These are phyloP conservation scores for Hippocampus guttulatus DNA, from an alignment of 2,113 vertebrate genomes.

Conservation along the genomic window DNA sequence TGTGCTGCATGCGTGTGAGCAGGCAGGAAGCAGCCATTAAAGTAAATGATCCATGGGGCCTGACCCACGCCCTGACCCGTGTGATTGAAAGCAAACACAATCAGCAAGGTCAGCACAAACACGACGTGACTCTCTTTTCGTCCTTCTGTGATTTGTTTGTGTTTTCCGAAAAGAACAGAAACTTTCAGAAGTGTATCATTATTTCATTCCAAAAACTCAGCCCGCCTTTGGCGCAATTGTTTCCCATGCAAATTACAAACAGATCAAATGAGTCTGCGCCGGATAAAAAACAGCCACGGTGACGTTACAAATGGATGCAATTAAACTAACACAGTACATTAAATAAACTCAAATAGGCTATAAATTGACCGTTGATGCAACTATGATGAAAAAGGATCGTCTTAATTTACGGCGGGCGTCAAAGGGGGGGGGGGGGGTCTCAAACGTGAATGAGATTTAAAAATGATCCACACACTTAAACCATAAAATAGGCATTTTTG, in stretches of 20 bases:
- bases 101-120: conserved; percentile 49
- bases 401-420: not conserved
- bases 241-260: conserved; percentile 47
- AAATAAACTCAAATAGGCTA: not conserved
- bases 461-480: too few species aligned
- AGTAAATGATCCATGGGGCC: conserved; percentile 60
- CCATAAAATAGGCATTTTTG: too few species aligned
- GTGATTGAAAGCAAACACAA: conserved; percentile 71
- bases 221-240: conserved; percentile 30
- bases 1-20: conserved; percentile 37
- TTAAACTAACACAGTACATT: not conserved
- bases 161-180: conserved; percentile 14
- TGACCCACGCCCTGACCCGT: conserved; percentile 64
- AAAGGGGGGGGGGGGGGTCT: not conserved
- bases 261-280: conserved; percentile 39
- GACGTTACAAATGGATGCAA: not conserved
- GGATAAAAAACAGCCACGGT: conserved; percentile 8
- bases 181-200: conserved; percentile 48
- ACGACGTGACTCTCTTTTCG: conserved; percentile 34
- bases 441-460: too few species aligned
- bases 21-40: conserved; percentile 64
- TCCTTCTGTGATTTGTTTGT: not conserved
- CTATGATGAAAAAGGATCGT: not conserved
- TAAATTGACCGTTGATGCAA: not conserved
- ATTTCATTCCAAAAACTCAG: not conserved